Evolutionary conservation across 2,113 vertebrate genomes (phyloP).

Genomic region (Ardeotis arabs): DNA sequence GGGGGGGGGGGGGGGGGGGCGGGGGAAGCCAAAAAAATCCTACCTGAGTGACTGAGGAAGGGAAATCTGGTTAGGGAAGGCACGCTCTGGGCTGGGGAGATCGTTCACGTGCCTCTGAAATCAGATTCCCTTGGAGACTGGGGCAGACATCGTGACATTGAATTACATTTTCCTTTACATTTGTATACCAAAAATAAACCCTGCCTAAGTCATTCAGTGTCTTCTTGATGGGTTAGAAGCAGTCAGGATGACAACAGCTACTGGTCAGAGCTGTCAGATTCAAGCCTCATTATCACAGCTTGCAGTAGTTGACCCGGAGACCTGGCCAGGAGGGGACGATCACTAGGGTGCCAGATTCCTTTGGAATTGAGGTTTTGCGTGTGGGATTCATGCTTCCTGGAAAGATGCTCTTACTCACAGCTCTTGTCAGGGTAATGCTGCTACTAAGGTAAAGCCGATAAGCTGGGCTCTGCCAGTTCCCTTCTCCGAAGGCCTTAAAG

Average conservation of each 20-base stretch:
- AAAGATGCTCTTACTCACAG: not conserved
- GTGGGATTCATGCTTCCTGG: not conserved
- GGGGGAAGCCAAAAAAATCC: not conserved
- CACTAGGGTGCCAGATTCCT: constrained; percentile 50
- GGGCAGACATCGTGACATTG: constrained; percentile 35
- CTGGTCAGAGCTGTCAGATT: constrained; percentile 59
- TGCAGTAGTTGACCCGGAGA: constrained; percentile 62
- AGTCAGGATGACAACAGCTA: constrained; percentile 62
- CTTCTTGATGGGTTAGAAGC: constrained; percentile 46
- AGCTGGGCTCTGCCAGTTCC: not conserved
- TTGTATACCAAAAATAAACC: constrained; percentile 62
- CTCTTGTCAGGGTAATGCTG: not conserved
- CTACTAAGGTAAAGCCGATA: not conserved
- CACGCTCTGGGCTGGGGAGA: not conserved
- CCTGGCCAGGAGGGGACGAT: constrained; percentile 56
- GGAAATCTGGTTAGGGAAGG: not conserved
- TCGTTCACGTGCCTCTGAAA: constrained; percentile 13
- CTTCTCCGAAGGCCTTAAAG: not conserved
- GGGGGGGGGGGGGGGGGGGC: not conserved
- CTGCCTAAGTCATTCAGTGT: constrained; percentile 54
- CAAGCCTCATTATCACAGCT: constrained; percentile 60
- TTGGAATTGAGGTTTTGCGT: constrained; percentile 31
- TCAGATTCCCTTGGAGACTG: not conserved
- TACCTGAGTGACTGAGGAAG: not conserved
- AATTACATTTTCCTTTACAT: constrained; percentile 54